Evolutionary conservation across 2,888 invertebrate genomes (phyloP).

Genomic region (Xanthorhoe designata): DNA sequence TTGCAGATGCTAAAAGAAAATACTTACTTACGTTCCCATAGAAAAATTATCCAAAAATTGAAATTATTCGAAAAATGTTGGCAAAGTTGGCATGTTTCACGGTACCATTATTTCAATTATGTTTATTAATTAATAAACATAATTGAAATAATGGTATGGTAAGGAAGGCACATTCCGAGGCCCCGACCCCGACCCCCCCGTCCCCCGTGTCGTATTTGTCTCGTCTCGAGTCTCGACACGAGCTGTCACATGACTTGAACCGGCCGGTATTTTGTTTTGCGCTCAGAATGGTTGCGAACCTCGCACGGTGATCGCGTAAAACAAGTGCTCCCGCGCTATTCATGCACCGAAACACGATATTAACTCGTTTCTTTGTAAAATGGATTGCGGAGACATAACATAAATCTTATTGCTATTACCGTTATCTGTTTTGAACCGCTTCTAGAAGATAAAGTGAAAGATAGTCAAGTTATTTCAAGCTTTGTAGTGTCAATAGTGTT

Average conservation of each 20-base stretch:
- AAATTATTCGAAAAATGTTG: too few relatives aligned
- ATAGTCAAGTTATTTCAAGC: conserved; percentile 37
- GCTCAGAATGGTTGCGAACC: conserved; percentile 55
- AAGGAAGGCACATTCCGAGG: neutral
- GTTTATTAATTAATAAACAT: neutral
- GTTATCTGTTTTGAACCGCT: conserved; percentile 49
- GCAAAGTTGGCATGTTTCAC: too few relatives aligned
- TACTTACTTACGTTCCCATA: too few relatives aligned
- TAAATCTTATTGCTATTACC: conserved; percentile 45
- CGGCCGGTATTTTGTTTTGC: conserved; percentile 58
- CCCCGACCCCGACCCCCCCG: too few relatives aligned
- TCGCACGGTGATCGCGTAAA: conserved; percentile 54
- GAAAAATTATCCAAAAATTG: too few relatives aligned
- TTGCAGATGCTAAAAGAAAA: too few relatives aligned
- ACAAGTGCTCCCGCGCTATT: conserved; percentile 39
- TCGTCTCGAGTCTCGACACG: conserved; percentile 52
- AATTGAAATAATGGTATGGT: neutral
- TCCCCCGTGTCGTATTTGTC: conserved; percentile 63
- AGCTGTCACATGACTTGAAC: conserved; percentile 64
- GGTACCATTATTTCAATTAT: neutral
- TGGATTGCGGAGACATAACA: conserved; percentile 64
- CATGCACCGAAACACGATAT: conserved; percentile 61
- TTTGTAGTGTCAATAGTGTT: conserved; percentile 47
- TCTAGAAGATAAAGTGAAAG: conserved; percentile 55
- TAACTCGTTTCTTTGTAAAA: conserved; percentile 54